phyloP scores from a whole-genome alignment of 2,113 vertebrate species.

The Platysternon megacephalum region DNA sequence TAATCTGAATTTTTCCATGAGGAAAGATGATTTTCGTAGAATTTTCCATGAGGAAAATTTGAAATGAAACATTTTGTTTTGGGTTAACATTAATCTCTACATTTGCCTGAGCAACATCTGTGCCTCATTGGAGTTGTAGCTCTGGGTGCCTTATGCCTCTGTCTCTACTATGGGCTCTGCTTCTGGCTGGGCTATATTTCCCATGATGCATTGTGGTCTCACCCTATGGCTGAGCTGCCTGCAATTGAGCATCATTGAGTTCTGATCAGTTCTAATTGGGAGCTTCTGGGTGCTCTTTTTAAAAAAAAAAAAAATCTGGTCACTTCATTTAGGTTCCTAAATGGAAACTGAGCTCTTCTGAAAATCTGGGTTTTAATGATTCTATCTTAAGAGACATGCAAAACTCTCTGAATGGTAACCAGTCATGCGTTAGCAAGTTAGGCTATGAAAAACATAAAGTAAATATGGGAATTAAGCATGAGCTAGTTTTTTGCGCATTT shows the following conservation, averaged over 20 bases:
- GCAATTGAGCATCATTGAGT: background rate
- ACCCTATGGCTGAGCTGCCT: background rate
- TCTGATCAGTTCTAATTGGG: background rate
- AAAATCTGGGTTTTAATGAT: background rate
- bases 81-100: background rate
- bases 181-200: background rate
- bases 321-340: background rate
- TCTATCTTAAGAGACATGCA: background rate
- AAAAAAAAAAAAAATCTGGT: background rate
- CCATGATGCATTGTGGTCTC: rapidly evolving
- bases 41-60: background rate
- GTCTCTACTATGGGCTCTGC: background rate
- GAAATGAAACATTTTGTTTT: background rate
- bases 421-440: background rate
- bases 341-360: background rate
- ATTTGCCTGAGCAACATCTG: background rate
- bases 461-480: background rate
- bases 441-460: background rate
- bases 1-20: background rate
- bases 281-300: background rate
- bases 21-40: background rate
- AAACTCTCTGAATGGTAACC: background rate
- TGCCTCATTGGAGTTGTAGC: background rate
- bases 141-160: background rate
- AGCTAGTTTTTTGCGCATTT: background rate